Evolutionary conservation across 2,888 invertebrate genomes (phyloP), one percentile per base, ranked within the genome.

Genomic region (Helleia helle): DNA sequence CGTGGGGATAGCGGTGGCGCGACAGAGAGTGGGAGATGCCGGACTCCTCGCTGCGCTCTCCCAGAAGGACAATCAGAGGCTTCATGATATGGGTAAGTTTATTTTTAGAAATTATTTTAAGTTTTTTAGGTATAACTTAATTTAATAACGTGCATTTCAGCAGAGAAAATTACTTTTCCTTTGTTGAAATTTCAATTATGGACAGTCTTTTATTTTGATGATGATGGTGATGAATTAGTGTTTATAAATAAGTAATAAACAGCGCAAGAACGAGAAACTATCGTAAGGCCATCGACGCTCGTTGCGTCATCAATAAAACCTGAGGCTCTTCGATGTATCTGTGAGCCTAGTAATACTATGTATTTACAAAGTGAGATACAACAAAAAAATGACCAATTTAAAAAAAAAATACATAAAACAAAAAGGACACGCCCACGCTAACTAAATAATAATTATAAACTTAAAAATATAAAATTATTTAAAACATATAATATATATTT

Each of bases 1-100:
- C 53, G 92, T 94, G 53, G 94, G 94, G 44, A 94, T 94, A 55
- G 93, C 94, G 22, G 92, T 94, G 49, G 93, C 93, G 36, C 87
- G 94, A 51, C 94, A 94, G 67, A 87, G 94, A 59, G 87, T 89
- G 48, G 90, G 90, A 58, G 89, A 89, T 56, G 88, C 88, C 26
- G 84, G 86, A 45, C 77, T 86, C 17, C 87, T 84, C 38, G 86
- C 87, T 29, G 87, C 87, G 28, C 79, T 88, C 42, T 80, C 87
- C 14, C 87, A 87, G 51, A 83, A 87, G 58, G 88, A 88, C 62
- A 86, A 77, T 55, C 81, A 86, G 48, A 75, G 87, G 46, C 65
- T 87, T 56, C 85, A 87, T 49, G 87, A 87, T 59, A 71, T 87
- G 46, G 87, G 87, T 88, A 64, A 81, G 86, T 67, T n/a, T n/a